phyloP scores from a whole-genome alignment of 2,888 invertebrate genomes.

The Coenonympha glycerion region DNA sequence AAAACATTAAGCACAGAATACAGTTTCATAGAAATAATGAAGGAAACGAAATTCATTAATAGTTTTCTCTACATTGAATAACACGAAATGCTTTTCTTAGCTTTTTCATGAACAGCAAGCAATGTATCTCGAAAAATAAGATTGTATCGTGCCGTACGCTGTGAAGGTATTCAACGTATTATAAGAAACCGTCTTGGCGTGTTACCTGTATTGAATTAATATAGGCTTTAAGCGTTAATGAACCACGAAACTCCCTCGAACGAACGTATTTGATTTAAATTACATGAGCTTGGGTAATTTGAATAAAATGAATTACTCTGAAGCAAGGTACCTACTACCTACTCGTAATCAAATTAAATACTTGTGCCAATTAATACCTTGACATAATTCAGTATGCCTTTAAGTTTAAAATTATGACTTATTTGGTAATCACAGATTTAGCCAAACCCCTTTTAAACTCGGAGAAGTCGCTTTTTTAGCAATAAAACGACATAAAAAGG shows the following conservation, averaged over 20 bases:
- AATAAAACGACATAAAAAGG: too few relatives aligned
- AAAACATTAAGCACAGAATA: constrained; percentile 44
- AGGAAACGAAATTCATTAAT: not conserved
- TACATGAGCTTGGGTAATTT: constrained; percentile 8
- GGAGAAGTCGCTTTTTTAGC: too few relatives aligned
- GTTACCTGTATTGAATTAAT: constrained; percentile 43
- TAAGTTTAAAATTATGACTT: too few relatives aligned
- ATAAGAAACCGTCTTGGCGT: constrained; percentile 38
- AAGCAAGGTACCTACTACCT: not conserved
- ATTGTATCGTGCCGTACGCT: not conserved
- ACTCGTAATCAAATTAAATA: not conserved
- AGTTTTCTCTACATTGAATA: constrained; percentile 11
- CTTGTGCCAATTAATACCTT: not conserved
- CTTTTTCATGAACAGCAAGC: not conserved
- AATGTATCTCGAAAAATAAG: constrained; percentile 7
- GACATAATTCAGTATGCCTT: too few relatives aligned
- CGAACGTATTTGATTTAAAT: constrained; percentile 33
- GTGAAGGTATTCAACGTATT: not conserved
- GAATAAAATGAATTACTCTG: too few relatives aligned
- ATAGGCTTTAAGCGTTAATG: constrained; percentile 42
- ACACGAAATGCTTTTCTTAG: constrained; percentile 3
- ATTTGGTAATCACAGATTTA: too few relatives aligned
- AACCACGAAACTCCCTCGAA: constrained; percentile 32
- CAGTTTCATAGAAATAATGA: constrained; percentile 26
- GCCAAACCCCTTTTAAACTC: too few relatives aligned